A percentile compares a stretch with the other conserved stretches of the same genome.
Evolutionary conservation across 2,113 vertebrate species (phyloP).

Genomic region (Cricetomys ansorgei): DNA sequence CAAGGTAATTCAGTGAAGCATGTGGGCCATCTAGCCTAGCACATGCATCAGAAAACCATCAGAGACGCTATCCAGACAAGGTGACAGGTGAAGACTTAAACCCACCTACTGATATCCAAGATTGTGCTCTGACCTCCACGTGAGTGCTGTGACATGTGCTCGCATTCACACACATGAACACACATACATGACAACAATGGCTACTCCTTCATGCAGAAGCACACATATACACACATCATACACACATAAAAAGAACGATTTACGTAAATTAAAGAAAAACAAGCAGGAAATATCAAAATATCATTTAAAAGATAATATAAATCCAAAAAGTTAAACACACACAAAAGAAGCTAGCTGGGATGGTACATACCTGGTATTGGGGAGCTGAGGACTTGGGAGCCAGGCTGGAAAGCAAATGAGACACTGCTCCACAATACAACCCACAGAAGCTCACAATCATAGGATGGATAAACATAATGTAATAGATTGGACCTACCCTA

Average conservation of each 20-base stretch:
- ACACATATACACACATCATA: not conserved
- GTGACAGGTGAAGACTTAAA: not conserved
- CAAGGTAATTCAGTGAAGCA: not conserved
- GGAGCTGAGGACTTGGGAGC: not conserved
- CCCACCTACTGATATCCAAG: not conserved
- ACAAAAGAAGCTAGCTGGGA: not conserved
- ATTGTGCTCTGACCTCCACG: not conserved
- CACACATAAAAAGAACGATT: not conserved
- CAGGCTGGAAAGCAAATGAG: not conserved
- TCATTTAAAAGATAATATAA: not conserved
- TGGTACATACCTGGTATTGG: not conserved
- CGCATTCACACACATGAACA: not conserved
- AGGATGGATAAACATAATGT: not conserved
- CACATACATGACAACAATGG: no score
- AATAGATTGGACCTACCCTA: not conserved
- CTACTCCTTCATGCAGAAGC: no score
- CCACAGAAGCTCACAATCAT: not conserved
- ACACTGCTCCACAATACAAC: not conserved
- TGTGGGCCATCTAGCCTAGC: not conserved
- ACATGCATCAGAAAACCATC: not conserved
- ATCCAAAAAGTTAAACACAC: not conserved
- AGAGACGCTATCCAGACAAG: not conserved
- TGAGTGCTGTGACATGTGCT: not conserved
- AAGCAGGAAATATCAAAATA: not conserved
- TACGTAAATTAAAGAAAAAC: not conserved